These are phyloP conservation scores for Helicoverpa armigera DNA, from an alignment of 1,140 invertebrate species.

Conservation along the genomic window DNA sequence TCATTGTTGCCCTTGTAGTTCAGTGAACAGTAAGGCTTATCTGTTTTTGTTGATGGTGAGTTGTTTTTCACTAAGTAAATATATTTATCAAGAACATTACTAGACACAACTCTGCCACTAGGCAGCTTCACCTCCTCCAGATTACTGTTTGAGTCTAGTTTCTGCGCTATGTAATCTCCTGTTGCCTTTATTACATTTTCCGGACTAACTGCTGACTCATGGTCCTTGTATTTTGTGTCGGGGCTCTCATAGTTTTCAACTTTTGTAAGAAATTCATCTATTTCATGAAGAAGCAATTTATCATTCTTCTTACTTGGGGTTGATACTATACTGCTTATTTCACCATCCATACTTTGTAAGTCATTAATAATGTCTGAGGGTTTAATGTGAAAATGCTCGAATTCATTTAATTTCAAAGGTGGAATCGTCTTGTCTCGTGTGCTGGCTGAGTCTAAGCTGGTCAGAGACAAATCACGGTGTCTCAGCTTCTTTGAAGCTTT, in stretches of 20 bases:
- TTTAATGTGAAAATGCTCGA: conserved; percentile 44
- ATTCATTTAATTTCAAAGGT: conserved; percentile 59
- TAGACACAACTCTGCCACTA: conserved; percentile 71
- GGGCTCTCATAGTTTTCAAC: conserved; percentile 84
- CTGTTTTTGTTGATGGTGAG: conserved; percentile 35
- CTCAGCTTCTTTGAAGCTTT: conserved; percentile 63
- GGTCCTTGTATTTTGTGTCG: conserved; percentile 65
- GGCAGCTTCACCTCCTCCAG: conserved; percentile 71
- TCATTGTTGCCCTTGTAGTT: conserved; percentile 56
- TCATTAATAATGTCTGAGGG: conserved; percentile 64
- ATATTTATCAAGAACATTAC: conserved; percentile 78
- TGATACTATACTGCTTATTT: conserved; percentile 78
- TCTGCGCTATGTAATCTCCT: conserved; percentile 73
- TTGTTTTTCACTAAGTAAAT: conserved; percentile 81
- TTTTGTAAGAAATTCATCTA: conserved; percentile 86
- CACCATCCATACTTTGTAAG: conserved; percentile 80
- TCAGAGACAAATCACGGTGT: conserved; percentile 67
- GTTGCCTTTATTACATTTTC: conserved; percentile 80
- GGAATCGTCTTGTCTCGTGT: conserved; percentile 54
- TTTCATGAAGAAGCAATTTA: conserved; percentile 84
- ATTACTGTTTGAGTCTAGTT: conserved; percentile 66
- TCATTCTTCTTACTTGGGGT: conserved; percentile 83
- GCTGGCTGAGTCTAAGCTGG: conserved; percentile 67
- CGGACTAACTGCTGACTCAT: conserved; percentile 59
- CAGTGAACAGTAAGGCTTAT: conserved; percentile 48